Percentiles rank a stretch among this genome's conserved stretches.
These are phyloP conservation scores for Phasia obesa DNA, from an alignment of 2,888 invertebrate species.

Conservation along the genomic window DNA sequence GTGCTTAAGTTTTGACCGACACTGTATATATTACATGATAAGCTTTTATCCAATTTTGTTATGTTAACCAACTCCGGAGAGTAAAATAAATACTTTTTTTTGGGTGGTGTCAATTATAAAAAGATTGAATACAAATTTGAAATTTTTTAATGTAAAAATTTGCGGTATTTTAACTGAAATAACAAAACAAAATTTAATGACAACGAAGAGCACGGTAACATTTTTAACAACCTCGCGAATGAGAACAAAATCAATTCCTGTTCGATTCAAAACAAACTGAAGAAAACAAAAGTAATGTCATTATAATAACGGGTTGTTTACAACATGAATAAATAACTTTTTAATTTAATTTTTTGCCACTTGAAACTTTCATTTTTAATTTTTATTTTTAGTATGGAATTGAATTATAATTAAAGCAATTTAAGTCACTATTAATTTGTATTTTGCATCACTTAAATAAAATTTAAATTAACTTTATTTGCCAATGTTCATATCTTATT, in stretches of 20 bases:
- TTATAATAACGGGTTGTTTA: no score
- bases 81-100: neutral
- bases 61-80: conserved; percentile 33
- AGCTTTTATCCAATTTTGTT: no score
- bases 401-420: no score
- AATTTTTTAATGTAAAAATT: neutral
- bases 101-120: conserved; percentile 39
- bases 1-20: no score
- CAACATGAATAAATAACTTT: no score
- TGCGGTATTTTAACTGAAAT: conserved; percentile 9
- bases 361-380: no score
- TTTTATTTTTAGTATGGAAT: no score
- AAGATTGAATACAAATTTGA: no score
- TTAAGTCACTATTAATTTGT: neutral
- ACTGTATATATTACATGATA: neutral
- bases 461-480: conserved; percentile 6
- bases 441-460: conserved; percentile 30
- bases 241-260: conserved; percentile 19
- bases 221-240: conserved; percentile 24
- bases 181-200: conserved; percentile 12
- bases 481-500: no score
- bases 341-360: no score
- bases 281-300: neutral
- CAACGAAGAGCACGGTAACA: neutral
- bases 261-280: conserved; percentile 8